Conservation (phyloP, 2,888 invertebrate species). For the Nemurella pictetii region DNA sequence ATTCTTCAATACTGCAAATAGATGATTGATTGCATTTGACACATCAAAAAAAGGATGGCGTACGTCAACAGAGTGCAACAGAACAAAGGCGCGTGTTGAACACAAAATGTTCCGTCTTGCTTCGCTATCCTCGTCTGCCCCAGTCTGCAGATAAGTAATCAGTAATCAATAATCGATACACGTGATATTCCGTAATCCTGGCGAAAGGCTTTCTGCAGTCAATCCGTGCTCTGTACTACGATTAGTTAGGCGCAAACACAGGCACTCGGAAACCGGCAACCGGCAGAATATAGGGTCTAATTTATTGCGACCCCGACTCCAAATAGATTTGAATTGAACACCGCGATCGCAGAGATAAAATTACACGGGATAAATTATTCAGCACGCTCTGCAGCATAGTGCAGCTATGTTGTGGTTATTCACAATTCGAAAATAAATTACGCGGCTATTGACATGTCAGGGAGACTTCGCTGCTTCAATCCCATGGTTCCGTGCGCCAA, state of each 20-base stretch:
- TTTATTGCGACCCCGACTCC: not conserved
- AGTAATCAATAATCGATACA: not conserved
- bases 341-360: not conserved
- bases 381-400: not conserved
- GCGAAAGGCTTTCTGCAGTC: not conserved
- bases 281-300: not conserved
- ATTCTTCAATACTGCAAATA: not conserved
- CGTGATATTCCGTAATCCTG: not conserved
- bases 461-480: not conserved
- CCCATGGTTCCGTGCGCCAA: not conserved
- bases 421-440: not conserved
- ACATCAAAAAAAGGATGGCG: not conserved
- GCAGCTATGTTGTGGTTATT: not conserved
- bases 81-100: not conserved
- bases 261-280: not conserved
- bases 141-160: not conserved
- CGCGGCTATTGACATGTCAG: not conserved
- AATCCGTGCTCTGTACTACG: not conserved
- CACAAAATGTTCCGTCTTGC: not conserved
- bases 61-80: not conserved
- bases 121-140: not conserved
- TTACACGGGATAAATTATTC: not conserved
- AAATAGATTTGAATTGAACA: not conserved
- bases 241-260: not conserved
- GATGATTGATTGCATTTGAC: not conserved